Base-by-base conservation (phyloP, 37 sponge, comb jelly and placozoan genomes). In the Theonella swinhoei region DNA sequence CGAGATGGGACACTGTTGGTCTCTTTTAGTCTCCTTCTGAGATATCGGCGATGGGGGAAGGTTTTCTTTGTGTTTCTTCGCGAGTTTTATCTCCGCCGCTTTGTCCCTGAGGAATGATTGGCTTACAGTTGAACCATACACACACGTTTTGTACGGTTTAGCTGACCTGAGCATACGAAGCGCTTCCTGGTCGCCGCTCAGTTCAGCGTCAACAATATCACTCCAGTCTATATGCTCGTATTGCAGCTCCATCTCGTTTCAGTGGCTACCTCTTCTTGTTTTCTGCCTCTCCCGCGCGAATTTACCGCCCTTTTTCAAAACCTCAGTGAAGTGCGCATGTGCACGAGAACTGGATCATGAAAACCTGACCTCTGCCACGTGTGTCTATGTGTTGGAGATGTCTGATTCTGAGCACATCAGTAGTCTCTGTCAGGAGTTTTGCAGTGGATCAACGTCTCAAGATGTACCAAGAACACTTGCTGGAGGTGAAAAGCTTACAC, bases 161-260 rank as follows among this genome's bases (percentile, higher is more conserved):
- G 3, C 25, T 42, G 4, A 93, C 93, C 42, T 88, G 23, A 88
- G 54, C 9, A 28, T 24, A 60, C 70, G 37, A 4, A 93, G 72
- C 28, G 85, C 75, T 19, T 81, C 79, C 11, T 78, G 63, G 64
- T 94, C 89, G n/a, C 83, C 89, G 2, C 78, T 70, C 32, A 73
- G 78, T 39, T 94, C 95, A 0, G 95, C 95, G 19, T 91, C 91
- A 72, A 90, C 81, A 9, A 94, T 94, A 63, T 94, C 95, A 32
- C 43, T 80, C 95, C 95, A 94, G 75, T 80, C 81, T 29, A 90
- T 75, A 69, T 90, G 68, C 64, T 85, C 81, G 74, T 72, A 90
- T 63, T 84, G 73, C 26, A 80, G 62, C 17, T 66, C 70, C 59
- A 58, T 31, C 4, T 86, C 79, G 54, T 28, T 40, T 66, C 68